Evolutionary conservation across 2,113 vertebrate species (phyloP).

Genomic region (Hassar affinis): DNA sequence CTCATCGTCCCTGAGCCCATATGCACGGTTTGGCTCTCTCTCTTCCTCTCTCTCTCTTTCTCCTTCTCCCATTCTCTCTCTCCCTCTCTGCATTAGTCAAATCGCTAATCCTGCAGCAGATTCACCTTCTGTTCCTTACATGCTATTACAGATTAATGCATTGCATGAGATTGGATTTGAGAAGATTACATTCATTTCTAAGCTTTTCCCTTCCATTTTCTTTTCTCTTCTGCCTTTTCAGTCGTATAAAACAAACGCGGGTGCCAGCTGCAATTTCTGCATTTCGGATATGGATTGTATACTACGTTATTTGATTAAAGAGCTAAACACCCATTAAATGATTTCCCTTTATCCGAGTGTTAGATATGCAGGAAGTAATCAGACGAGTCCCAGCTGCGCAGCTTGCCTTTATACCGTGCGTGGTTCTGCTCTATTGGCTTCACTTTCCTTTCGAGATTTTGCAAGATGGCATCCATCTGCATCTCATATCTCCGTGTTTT

Average conservation of each 20-base stretch:
- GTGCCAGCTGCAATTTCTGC: neutral
- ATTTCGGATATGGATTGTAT: conserved; percentile 22
- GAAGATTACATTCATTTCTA: conserved; percentile 29
- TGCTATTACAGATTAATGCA: conserved; percentile 54
- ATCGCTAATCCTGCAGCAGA: conserved; percentile 52
- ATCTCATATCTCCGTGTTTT: neutral
- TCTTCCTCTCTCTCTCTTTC: no score
- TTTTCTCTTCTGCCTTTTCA: conserved; percentile 14
- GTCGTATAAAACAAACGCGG: conserved; percentile 9
- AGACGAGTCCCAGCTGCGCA: neutral
- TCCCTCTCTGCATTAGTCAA: conserved; percentile 31
- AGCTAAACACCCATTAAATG: conserved; percentile 34
- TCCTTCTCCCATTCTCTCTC: no score
- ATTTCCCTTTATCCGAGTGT: conserved; percentile 24
- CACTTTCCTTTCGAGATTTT: neutral
- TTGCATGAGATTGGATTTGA: conserved; percentile 50
- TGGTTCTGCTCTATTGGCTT: neutral
- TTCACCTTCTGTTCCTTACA: conserved; percentile 43
- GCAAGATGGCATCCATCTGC: neutral
- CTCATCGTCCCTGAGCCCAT: conserved; percentile 30
- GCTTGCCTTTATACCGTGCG: neutral
- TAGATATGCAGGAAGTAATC: conserved; percentile 10
- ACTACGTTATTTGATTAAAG: conserved; percentile 25
- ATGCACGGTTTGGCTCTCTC: conserved; percentile 19
- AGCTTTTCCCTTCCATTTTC: neutral